Base-by-base conservation (phyloP, 2,888 invertebrate genomes). In the Xiphydria camelus region DNA sequence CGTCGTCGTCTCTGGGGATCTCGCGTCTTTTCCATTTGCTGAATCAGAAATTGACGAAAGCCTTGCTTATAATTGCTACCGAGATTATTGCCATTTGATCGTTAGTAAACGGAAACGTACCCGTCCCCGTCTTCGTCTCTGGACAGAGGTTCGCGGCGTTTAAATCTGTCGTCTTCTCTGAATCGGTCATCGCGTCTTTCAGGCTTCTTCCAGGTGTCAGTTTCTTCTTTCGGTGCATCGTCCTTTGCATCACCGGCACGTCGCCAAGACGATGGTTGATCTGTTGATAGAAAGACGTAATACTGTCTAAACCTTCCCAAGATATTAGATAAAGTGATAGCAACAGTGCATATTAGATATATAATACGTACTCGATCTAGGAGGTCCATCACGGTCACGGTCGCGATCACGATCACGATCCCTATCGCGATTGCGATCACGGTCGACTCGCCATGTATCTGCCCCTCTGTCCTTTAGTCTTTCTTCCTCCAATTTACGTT, bases 401-500 rank as follows among this genome's bases (percentile, higher is more conserved):
- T 57, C 60, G n/a, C 68, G 59, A 4, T 68, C 64, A n/a, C 68
- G 55, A 12, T 58, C 57, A 17, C 49, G 49, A 4, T 46, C 54
- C 9, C 60, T 49, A n/a, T 59, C 59, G 9, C 58, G 51, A 6
- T 51, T 53, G 14, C 59, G 51, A 10, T 61, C 64, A 12, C 69
- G 64, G 4, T 26, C 41, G 20, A 45, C 37, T 20, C 50, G 38
- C 50, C 50, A 39, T 20, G 23, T 32, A 12, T 29, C 33, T n/a
- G 35, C 5, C 15, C 49, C 14, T 43, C 48, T 42, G 5, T 61
- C 61, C 32, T 55, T 68, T 4, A 55, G 45, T 19, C 59, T 64
- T 32, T 70, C 73, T 51, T 83, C 82, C 41, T 79, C 79, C 9
- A 86, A 73, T 59, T 83, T 84, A 3, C 83, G 80, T 35, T 85